phyloP scores from a whole-genome alignment of 2,797 vertebrate species.

The Tinamus major region DNA sequence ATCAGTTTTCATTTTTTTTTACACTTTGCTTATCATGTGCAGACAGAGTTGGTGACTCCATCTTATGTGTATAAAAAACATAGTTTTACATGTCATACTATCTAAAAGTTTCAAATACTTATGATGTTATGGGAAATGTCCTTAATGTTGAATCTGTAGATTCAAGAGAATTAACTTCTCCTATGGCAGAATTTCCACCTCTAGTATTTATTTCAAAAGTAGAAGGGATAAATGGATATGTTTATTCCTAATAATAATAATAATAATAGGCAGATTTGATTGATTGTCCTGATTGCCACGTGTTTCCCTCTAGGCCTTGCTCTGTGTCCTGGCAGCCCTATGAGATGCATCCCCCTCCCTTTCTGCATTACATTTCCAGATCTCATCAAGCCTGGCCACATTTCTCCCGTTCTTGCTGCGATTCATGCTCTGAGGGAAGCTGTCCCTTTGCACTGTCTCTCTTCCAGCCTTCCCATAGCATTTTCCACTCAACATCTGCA shows the following conservation, averaged over 20 bases:
- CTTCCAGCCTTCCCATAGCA: not conserved
- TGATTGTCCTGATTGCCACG: not conserved
- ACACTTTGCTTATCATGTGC: not conserved
- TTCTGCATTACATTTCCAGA: not conserved
- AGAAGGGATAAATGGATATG: not conserved
- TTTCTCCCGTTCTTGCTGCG: not conserved
- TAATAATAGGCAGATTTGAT: not conserved
- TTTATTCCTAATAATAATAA: not conserved
- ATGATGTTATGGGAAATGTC: not conserved
- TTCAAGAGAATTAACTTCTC: not conserved
- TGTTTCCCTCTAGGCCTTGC: not conserved
- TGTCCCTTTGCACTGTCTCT: not conserved
- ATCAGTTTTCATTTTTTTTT: not conserved
- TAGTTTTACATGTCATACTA: not conserved
- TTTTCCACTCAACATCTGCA: not conserved
- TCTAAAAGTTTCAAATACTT: not conserved
- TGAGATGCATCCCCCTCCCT: not conserved
- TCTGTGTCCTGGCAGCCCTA: not conserved
- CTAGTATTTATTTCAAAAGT: not conserved
- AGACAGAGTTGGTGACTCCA: not conserved
- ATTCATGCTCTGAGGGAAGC: not conserved
- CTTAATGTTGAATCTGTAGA: not conserved
- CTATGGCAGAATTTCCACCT: not conserved
- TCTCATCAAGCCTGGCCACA: not conserved
- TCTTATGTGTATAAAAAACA: not conserved